Evolutionary conservation across 2,113 vertebrate genomes (phyloP).

Genomic region (Anoplopoma fimbria): DNA sequence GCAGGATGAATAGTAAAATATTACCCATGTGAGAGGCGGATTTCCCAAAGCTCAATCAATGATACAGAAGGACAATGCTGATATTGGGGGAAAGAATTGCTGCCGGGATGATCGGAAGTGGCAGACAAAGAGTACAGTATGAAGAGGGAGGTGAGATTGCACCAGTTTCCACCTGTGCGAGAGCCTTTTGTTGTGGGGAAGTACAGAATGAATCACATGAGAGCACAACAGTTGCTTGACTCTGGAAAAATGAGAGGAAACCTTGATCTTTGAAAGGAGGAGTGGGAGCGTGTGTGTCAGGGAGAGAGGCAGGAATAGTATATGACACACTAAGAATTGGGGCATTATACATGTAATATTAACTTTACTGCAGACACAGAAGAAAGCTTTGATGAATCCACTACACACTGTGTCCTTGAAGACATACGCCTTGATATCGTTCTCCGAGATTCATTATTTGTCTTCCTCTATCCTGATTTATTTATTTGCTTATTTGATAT

Average conservation of each 20-base stretch:
- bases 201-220: conserved; percentile 54
- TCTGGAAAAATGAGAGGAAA: conserved; percentile 46
- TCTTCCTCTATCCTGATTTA: conserved; percentile 22
- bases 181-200: conserved; percentile 46
- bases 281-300: conserved; percentile 11
- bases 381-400: conserved; percentile 35
- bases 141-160: not conserved
- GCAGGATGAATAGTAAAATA: too few species aligned
- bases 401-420: conserved; percentile 23
- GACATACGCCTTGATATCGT: conserved; percentile 36
- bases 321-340: conserved; percentile 35
- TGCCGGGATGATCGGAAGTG: conserved; percentile 4
- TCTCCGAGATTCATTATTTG: conserved; percentile 36
- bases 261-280: conserved; percentile 40
- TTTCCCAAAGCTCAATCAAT: conserved; percentile 30
- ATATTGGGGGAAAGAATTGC: conserved; percentile 9
- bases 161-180: conserved; percentile 15
- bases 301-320: conserved; percentile 27
- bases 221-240: conserved; percentile 55
- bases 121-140: conserved; percentile 3
- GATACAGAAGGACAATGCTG: conserved; percentile 28
- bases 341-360: conserved; percentile 33
- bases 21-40: conserved; percentile 19
- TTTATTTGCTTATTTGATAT: conserved; percentile 32
- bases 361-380: conserved; percentile 12